Conservation (phyloP, 2,797 vertebrate genomes). For the Paramormyrops hopkinsi region DNA sequence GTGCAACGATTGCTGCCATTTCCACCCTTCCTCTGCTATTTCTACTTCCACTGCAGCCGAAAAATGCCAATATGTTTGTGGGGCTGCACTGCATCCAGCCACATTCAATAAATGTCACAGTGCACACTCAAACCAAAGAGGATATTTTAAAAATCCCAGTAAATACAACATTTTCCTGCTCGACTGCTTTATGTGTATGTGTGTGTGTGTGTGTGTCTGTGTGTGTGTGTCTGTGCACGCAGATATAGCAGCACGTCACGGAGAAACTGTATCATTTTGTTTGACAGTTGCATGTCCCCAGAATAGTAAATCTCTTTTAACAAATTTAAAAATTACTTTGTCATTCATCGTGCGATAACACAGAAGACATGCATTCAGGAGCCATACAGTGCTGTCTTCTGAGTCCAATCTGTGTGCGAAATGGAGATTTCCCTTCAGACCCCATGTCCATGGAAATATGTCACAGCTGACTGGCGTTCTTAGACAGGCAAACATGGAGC, state of each 20-base stretch:
- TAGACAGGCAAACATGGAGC: background rate
- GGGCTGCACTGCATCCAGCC: background rate
- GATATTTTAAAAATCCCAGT: constrained; percentile 7
- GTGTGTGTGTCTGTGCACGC: background rate
- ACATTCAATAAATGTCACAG: constrained; percentile 11
- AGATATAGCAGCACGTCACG: background rate
- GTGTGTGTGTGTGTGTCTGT: background rate
- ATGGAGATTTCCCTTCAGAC: background rate
- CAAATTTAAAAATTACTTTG: constrained; percentile 5
- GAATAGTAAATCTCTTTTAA: constrained; percentile 5
- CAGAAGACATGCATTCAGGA: background rate
- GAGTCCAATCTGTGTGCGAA: background rate
- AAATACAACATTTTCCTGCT: background rate
- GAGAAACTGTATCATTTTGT: background rate
- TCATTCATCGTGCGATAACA: background rate
- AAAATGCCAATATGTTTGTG: background rate
- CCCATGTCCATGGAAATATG: background rate
- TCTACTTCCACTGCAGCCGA: background rate
- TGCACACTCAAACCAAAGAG: background rate
- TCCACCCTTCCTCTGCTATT: background rate
- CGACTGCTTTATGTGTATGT: background rate
- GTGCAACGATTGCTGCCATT: background rate
- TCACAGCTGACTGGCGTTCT: background rate
- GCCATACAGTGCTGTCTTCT: background rate
- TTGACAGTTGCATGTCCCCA: background rate